These are phyloP conservation scores for Enteromius treurensis DNA, from an alignment of 2,797 vertebrate genomes.

Conservation along the genomic window DNA sequence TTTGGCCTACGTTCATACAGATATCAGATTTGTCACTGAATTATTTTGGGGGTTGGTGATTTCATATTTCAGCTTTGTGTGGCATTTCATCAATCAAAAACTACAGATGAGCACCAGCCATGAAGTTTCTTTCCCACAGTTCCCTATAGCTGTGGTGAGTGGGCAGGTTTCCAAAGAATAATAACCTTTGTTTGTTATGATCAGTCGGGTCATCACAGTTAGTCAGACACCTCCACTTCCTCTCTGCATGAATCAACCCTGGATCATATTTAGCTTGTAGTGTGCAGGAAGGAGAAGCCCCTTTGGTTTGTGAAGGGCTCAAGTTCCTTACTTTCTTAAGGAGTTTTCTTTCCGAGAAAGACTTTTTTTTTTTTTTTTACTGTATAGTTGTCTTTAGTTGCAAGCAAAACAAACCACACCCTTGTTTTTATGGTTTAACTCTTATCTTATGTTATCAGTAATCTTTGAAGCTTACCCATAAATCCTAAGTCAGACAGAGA, in stretches of 20 bases:
- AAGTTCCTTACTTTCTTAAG: slow-evolving; percentile 17
- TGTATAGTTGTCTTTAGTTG: slow-evolving; percentile 14
- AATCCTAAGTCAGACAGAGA: background rate
- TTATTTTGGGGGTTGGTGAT: background rate
- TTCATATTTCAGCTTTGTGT: slow-evolving; percentile 5
- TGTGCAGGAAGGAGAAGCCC: background rate
- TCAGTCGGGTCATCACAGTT: slow-evolving; percentile 1
- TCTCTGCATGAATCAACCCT: slow-evolving; percentile 25
- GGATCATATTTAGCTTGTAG: background rate
- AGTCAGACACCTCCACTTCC: slow-evolving; percentile 44
- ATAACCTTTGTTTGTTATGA: slow-evolving; percentile 30
- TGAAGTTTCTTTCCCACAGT: background rate
- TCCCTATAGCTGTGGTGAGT: background rate
- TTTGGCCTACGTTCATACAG: background rate
- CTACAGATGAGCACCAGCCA: background rate
- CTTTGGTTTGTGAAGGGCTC: background rate
- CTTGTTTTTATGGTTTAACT: slow-evolving; percentile 24
- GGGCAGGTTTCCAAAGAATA: background rate
- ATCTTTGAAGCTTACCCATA: slow-evolving; percentile 2
- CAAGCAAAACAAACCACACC: slow-evolving; percentile 39
- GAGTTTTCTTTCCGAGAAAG: slow-evolving; percentile 14
- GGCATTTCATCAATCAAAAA: background rate
- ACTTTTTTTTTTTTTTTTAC: background rate
- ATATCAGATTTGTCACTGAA: background rate
- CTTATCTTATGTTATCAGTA: slow-evolving; percentile 8